Conservation (phyloP, 2,113 vertebrate genomes). For the Vulpes lagopus region DNA sequence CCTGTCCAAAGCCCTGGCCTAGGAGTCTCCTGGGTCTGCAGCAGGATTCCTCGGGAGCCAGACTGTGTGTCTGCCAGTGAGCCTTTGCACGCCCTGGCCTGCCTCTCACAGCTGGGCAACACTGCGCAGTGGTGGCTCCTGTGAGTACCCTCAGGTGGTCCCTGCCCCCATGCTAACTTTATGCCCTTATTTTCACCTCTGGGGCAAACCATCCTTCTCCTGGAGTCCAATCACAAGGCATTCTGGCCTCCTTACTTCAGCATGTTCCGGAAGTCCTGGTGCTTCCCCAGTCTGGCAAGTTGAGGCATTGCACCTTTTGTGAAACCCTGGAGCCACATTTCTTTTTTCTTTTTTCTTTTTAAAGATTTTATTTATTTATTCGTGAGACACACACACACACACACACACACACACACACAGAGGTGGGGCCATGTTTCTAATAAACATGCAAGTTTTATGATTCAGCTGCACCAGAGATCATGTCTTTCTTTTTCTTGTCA, state of each 20-base stretch:
- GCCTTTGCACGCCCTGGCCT: neutral
- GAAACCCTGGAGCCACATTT: neutral
- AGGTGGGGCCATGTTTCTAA: neutral
- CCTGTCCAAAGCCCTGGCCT: neutral
- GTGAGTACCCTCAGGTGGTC: neutral
- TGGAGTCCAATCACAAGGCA: neutral
- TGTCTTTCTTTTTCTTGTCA: no score
- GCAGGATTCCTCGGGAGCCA: neutral
- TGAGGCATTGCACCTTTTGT: neutral
- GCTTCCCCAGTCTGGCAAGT: neutral
- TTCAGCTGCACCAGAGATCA: neutral
- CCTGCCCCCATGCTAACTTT: neutral
- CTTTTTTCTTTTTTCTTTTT: no score
- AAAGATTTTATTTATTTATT: no score
- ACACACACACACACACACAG: no score
- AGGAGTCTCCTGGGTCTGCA: slow-evolving; percentile 1
- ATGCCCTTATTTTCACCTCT: neutral
- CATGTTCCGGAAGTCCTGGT: neutral
- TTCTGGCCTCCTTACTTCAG: neutral
- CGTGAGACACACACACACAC: no score
- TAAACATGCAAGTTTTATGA: neutral
- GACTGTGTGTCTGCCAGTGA: neutral
- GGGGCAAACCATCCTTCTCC: neutral
- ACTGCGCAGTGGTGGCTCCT: neutral
- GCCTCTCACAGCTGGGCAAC: neutral